phyloP scores from a whole-genome alignment of 2,888 invertebrate species.

The Lordiphosa andalusiaca region DNA sequence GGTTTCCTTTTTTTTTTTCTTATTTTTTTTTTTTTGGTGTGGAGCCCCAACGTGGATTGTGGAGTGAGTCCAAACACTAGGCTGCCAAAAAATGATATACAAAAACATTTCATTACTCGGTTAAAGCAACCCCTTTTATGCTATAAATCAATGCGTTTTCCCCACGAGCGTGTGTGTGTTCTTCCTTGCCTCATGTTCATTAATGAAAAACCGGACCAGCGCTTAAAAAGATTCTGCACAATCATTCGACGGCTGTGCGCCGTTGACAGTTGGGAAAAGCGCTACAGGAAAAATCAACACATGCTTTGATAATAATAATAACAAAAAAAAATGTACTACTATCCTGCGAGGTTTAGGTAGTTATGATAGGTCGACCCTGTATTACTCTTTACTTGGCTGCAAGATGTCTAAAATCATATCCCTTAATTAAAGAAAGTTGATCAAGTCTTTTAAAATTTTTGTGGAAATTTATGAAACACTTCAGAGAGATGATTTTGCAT shows the following conservation, averaged over 20 bases:
- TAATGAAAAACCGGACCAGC: conserved; percentile 73
- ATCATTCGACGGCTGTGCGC: conserved; percentile 63
- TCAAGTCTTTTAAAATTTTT: too few species aligned
- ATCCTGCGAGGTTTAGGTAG: neutral
- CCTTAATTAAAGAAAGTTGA: too few species aligned
- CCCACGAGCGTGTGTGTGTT: conserved; percentile 20
- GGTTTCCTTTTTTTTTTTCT: conserved; percentile 34
- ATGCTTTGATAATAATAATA: conserved; percentile 65
- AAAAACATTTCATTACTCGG: neutral
- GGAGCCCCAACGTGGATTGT: conserved; percentile 1
- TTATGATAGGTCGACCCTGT: conserved; percentile 9
- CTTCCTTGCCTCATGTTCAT: conserved; percentile 59
- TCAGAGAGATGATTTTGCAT: too few species aligned
- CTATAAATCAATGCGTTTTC: neutral
- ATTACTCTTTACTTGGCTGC: conserved; percentile 8
- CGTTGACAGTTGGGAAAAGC: conserved; percentile 73
- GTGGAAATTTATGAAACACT: too few species aligned
- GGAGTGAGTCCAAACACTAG: conserved; percentile 1
- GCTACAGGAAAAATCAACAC: conserved; percentile 71
- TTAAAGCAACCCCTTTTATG: too few species aligned
- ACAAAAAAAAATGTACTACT: conserved; percentile 10
- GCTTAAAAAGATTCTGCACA: conserved; percentile 72
- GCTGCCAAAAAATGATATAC: conserved; percentile 5
- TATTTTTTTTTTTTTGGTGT: conserved; percentile 2
- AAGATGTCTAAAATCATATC: too few species aligned